These are phyloP conservation scores for Asteroscopus sphinx DNA, from an alignment of 2,888 invertebrate genomes.

Conservation along the genomic window DNA sequence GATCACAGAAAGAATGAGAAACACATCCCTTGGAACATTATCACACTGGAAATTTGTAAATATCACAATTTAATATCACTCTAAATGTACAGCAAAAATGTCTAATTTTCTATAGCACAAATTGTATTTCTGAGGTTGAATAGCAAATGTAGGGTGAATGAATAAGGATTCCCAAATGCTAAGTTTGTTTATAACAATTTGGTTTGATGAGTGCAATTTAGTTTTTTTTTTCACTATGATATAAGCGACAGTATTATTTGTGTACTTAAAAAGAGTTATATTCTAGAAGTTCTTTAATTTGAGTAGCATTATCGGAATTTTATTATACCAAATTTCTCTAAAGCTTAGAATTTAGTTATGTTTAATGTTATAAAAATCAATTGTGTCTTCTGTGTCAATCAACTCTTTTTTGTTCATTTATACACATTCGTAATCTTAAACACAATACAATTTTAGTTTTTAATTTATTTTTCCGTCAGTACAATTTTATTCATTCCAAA, in stretches of 20 bases:
- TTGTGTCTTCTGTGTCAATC: too few relatives aligned
- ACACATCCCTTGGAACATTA: neutral
- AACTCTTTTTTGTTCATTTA: too few relatives aligned
- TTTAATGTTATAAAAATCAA: too few relatives aligned
- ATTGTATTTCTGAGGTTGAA: conserved; percentile 34
- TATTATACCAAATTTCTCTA: too few relatives aligned
- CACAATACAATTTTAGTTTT: too few relatives aligned
- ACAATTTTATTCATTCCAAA: neutral
- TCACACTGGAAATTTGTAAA: conserved; percentile 28
- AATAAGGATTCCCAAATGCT: neutral
- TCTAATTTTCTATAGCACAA: conserved; percentile 56
- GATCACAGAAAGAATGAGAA: conserved; percentile 42
- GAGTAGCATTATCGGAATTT: too few relatives aligned
- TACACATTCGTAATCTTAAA: too few relatives aligned
- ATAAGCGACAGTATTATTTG: neutral
- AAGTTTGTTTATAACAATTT: neutral
- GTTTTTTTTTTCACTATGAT: neutral
- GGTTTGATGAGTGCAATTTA: neutral
- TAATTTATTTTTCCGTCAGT: too few relatives aligned
- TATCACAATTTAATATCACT: conserved; percentile 38
- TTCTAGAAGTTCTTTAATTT: too few relatives aligned
- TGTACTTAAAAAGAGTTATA: neutral
- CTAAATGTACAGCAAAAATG: conserved; percentile 33
- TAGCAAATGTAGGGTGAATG: conserved; percentile 40
- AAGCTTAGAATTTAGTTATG: too few relatives aligned